Evolutionary conservation across 2,113 vertebrate species (phyloP).

Genomic region (Cettia cetti): DNA sequence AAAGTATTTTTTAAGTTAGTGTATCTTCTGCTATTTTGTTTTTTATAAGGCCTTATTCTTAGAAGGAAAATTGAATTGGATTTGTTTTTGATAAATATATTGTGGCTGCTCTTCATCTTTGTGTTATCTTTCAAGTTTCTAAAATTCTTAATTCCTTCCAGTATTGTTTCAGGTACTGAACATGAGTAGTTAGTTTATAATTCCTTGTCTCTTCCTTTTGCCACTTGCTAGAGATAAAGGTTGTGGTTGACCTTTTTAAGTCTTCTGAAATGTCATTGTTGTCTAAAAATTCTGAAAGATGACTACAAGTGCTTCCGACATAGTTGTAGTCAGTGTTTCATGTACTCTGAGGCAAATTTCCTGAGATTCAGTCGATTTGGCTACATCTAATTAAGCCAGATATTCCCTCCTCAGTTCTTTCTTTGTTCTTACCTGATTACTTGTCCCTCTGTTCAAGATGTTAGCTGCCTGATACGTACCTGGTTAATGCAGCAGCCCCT

Average conservation of each 20-base stretch:
- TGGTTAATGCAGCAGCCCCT: not conserved
- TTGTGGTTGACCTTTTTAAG: slow-evolving; percentile 31
- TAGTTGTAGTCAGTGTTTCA: not conserved
- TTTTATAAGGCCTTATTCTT: not conserved
- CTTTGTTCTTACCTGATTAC: not conserved
- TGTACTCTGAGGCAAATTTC: not conserved
- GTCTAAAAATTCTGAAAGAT: not conserved
- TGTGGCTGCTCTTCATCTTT: not conserved
- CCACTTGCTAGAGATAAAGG: not conserved
- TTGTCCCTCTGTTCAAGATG: not conserved
- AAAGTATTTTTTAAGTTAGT: not conserved
- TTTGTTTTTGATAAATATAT: not conserved
- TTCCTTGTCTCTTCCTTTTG: not conserved
- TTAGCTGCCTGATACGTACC: not conserved
- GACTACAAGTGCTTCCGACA: not conserved
- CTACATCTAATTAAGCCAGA: not conserved
- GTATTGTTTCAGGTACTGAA: not conserved
- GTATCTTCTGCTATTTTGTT: not conserved
- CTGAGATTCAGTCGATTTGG: not conserved
- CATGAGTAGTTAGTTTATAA: not conserved
- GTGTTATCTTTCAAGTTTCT: not conserved
- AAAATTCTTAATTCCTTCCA: not conserved
- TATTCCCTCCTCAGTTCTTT: not conserved
- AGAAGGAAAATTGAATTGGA: not conserved
- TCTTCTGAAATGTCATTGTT: not conserved